A percentile compares a stretch with the other conserved stretches of the same genome.
These are phyloP conservation scores for Drosophila kanapiae DNA, from an alignment of 1,140 invertebrate genomes.

Conservation along the genomic window DNA sequence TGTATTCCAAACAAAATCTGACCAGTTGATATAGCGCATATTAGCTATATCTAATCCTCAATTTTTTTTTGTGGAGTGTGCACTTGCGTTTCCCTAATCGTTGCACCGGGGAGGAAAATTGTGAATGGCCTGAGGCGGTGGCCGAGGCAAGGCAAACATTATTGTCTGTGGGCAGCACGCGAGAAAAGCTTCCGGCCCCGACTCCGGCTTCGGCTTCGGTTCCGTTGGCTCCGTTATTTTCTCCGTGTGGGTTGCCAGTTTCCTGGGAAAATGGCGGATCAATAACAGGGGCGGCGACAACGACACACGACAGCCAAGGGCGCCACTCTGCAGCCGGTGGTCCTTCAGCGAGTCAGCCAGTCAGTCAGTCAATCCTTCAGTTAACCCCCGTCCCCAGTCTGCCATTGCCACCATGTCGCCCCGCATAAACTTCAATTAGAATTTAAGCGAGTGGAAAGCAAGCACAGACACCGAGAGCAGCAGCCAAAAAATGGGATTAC, in stretches of 20 bases:
- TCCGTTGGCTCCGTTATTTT: constrained; percentile 4
- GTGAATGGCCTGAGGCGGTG: neutral
- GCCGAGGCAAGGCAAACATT: constrained; percentile 56
- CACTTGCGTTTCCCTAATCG: constrained; percentile 12
- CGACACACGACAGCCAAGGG: constrained; percentile 57
- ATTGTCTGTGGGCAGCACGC: constrained; percentile 70
- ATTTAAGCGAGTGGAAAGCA: constrained; percentile 60
- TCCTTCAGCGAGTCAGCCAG: constrained; percentile 23
- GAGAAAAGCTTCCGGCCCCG: constrained; percentile 37
- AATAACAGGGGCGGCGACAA: constrained; percentile 54
- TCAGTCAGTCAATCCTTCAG: constrained; percentile 29
- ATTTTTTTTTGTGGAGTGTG: neutral
- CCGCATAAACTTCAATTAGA: constrained; percentile 67
- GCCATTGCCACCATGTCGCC: constrained; percentile 29
- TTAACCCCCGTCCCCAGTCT: constrained; percentile 26
- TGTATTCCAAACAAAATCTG: neutral
- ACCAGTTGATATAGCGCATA: neutral
- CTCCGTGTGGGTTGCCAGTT: constrained; percentile 32
- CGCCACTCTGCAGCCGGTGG: constrained; percentile 33
- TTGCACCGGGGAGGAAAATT: neutral
- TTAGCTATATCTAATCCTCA: too few relatives aligned
- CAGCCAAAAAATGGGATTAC: neutral
- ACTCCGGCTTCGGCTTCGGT: constrained; percentile 35
- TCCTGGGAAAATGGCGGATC: constrained; percentile 70
- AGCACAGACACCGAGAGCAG: constrained; percentile 25